Base-by-base conservation (phyloP, 2,888 invertebrate species). In the Limnephilus marmoratus region DNA sequence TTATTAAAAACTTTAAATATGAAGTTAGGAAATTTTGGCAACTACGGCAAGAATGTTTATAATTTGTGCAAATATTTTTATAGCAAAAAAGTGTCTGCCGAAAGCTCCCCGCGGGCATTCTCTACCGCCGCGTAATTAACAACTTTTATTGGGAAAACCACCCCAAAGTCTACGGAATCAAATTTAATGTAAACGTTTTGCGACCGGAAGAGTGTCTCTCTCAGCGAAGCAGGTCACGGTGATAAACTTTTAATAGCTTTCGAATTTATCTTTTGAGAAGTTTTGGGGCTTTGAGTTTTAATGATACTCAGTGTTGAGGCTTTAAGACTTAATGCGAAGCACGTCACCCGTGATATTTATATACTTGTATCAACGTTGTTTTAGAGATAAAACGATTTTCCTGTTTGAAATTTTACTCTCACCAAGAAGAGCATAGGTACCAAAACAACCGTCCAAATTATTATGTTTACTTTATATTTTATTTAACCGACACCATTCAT, bases 121-220 rank as follows among this genome's bases (percentile, higher is more conserved):
- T n/a, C 29, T 18, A 45, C 41, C n/a, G 37, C 41, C 29, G 29
- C 45, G 29, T 29, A 86, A 86, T 86, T 49, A 37, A 86, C 49
- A 49, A 86, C n/a, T 41, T 86, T 86, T n/a, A 29, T 49, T 86
- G n/a, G 37, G 86, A 41, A 45, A 86, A 68, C 24, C 68, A 68
- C 68, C 68, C 15, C 4, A 24, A 86, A 45, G 86, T 86, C 29
- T 45, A 86, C 29, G 29, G 11, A 86, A 86, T 86, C 86, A 86
- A 86, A 86, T 86, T 86, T 86, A 45, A 86, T 86, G 86, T 34
- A 45, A 86, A 86, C 86, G 41, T 29, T 86, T 45, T 86, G 41
- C 24, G 29, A 49, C 41, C 86, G 86, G 86, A 45, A 45, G 86
- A 24, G 86, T 4, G 11, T 49, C 29, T 15, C 85, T 41, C n/a